Conservation (phyloP, 2,797 vertebrate genomes). For the Ispidina lecontei region DNA sequence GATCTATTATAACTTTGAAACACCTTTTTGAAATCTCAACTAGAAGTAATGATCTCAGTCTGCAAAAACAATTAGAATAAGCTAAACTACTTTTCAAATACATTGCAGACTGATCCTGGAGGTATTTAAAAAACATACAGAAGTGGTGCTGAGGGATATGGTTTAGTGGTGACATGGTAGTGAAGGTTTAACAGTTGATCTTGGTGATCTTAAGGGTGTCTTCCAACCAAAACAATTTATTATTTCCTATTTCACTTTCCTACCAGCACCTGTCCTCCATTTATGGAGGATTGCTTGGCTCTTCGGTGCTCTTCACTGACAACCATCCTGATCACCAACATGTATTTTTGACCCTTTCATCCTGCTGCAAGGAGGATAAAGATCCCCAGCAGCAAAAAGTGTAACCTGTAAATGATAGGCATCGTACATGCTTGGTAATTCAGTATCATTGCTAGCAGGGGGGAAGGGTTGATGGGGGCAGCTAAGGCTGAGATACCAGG, state of each 20-base stretch:
- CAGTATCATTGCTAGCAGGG: not conserved
- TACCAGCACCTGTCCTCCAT: not conserved
- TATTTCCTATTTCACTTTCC: no score
- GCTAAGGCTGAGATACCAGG: not conserved
- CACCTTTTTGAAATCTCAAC: not conserved
- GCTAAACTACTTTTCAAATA: conserved; percentile 4
- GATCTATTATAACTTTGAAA: not conserved
- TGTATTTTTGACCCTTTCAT: not conserved
- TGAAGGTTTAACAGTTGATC: not conserved
- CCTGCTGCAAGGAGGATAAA: not conserved
- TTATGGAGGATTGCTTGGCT: not conserved
- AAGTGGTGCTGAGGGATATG: not conserved
- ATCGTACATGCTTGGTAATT: not conserved
- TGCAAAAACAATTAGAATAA: not conserved
- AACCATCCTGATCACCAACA: no score
- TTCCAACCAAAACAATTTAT: not conserved
- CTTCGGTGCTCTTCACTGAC: not conserved
- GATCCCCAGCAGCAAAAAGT: not conserved
- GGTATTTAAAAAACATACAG: not conserved
- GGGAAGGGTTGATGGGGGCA: not conserved
- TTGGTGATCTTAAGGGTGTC: not conserved
- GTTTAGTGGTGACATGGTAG: not conserved
- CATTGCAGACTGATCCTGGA: conserved; percentile 58
- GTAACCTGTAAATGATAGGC: not conserved
- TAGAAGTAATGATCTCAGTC: not conserved